Base-by-base conservation (phyloP, 1,140 invertebrate species). In the Oryctes rhinoceros region DNA sequence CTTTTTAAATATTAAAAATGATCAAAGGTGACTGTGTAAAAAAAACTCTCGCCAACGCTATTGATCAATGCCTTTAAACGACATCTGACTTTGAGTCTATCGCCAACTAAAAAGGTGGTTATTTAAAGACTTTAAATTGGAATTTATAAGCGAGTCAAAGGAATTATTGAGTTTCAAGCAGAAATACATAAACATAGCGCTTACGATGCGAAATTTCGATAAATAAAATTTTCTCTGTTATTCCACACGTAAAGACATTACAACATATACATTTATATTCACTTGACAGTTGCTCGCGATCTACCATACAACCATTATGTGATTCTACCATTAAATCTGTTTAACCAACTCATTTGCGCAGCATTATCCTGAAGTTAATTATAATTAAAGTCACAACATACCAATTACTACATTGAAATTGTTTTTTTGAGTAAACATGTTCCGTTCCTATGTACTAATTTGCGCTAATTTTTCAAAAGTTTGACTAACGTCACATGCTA, bases 371-470 rank as follows among this genome's bases (percentile, higher is more conserved):
- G 53, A 59, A 59, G 18, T 59, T 59, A 59, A 59, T 59, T 59
- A 18, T 53, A 53, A 53, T 53, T 7, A 59, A n/a, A 59, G 53
- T 59, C 53, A 59, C 53, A n/a, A 18, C 15, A 6, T 18, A 59
- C 53, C 53, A 59, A 59, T 59, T 59, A 59, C 18, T 18, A 59
- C 53, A n/a, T 59, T 59, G 15, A 18, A 59, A 59, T n/a, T 59
- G 53, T 59, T 59, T 59, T 18, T 59, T 59, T 59, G 18, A 18
- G 53, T 59, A 59, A 59, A 59, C 53, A 59, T 59, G 20, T 59
- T 59, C 53, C n/a, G 18, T 59, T 59, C 53, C 15, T 6, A 18
- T 6, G 53, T n/a, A 18, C 53, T 59, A 59, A 59, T 59, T 59
- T 18, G 53, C 7, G 53, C 18, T 59, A 59, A 59, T 59, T 59